These are phyloP conservation scores for Camponotus fellah DNA, from an alignment of 2,888 invertebrate genomes.

Conservation along the genomic window DNA sequence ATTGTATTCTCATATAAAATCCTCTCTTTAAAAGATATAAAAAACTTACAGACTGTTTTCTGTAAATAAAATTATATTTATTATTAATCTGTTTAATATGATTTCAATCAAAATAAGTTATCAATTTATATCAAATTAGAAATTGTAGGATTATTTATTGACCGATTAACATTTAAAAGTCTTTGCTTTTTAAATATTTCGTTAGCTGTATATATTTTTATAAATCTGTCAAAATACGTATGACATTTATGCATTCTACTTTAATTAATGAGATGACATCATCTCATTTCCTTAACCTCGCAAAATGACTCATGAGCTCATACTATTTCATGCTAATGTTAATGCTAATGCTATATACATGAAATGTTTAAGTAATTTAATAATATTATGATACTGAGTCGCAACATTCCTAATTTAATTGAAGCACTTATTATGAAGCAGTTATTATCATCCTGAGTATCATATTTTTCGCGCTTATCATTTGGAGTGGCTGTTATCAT, in stretches of 20 bases:
- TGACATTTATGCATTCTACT: not conserved
- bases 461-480: not conserved
- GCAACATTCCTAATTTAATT: not conserved
- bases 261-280: constrained; percentile 4
- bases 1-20: constrained; percentile 5
- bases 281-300: constrained; percentile 1
- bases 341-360: not conserved
- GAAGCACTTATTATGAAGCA: too few relatives aligned
- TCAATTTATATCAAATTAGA: not conserved
- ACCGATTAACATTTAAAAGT: not conserved
- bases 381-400: not conserved
- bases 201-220: not conserved
- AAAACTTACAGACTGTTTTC: not conserved
- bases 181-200: not conserved
- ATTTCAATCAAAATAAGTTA: not conserved
- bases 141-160: not conserved
- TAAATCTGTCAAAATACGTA: not conserved
- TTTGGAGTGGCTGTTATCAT: not conserved
- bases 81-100: not conserved
- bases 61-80: constrained; percentile 2
- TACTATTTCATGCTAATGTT: not conserved
- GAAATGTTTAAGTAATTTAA: not conserved
- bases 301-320: not conserved
- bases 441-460: not conserved
- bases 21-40: not conserved